Evolutionary conservation across 2,113 vertebrate species (phyloP).

Genomic region (Xyliphius kryptos): DNA sequence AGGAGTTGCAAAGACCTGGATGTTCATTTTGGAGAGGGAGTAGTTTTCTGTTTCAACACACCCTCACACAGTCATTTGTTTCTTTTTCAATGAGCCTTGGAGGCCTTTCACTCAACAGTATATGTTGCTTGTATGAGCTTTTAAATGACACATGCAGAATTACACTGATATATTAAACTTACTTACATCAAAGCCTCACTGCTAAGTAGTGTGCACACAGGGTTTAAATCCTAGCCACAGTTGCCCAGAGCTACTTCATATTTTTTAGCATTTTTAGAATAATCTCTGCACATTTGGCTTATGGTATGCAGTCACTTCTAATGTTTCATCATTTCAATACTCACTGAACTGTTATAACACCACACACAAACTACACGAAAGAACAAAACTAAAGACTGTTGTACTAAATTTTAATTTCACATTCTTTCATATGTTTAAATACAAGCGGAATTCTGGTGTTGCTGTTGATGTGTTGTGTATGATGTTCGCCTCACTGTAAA

Average conservation of each 20-base stretch:
- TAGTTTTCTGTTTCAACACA: constrained; percentile 32
- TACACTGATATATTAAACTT: constrained; percentile 5
- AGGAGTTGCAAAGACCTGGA: constrained; percentile 23
- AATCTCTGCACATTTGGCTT: too few relatives aligned
- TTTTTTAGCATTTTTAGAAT: too few relatives aligned
- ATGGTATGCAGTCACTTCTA: too few relatives aligned
- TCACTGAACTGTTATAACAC: too few relatives aligned
- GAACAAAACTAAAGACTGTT: too few relatives aligned
- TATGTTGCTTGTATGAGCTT: constrained; percentile 15
- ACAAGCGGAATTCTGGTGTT: too few relatives aligned
- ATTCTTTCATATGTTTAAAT: too few relatives aligned
- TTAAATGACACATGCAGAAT: constrained; percentile 32
- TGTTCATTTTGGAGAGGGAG: constrained; percentile 34
- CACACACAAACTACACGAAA: too few relatives aligned
- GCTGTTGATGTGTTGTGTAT: neutral
- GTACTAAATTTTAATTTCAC: too few relatives aligned
- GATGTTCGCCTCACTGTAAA: constrained; percentile 19
- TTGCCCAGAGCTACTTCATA: too few relatives aligned
- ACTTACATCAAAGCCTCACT: neutral
- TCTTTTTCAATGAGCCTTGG: constrained; percentile 35
- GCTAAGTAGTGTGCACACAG: neutral
- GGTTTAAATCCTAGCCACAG: too few relatives aligned
- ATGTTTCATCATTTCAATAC: too few relatives aligned
- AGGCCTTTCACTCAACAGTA: constrained; percentile 28
- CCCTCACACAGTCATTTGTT: constrained; percentile 31